Evolutionary conservation across 2,888 invertebrate species (phyloP).

Genomic region (Euplagia quadripunctaria): DNA sequence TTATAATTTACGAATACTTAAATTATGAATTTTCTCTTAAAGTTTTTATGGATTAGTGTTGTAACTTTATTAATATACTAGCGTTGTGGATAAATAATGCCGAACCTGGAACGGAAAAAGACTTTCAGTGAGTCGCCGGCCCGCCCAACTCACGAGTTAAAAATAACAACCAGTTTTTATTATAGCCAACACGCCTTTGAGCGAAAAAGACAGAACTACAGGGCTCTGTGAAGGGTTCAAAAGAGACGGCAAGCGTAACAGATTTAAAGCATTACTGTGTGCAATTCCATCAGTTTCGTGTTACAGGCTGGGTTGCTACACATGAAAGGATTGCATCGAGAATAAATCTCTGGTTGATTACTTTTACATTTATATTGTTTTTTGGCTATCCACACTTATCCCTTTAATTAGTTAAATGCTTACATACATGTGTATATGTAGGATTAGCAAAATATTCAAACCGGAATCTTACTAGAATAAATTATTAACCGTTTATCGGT

Average conservation of each 20-base stretch:
- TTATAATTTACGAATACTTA: not conserved
- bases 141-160: conserved; percentile 83
- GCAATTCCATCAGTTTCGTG: conserved; percentile 77
- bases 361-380: not conserved
- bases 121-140: conserved; percentile 76
- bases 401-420: too few species aligned
- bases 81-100: conserved; percentile 57
- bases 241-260: conserved; percentile 79
- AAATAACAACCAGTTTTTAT: conserved; percentile 87
- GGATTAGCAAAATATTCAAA: not conserved
- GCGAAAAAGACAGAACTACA: conserved; percentile 79
- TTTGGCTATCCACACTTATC: not conserved
- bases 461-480: not conserved
- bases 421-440: not conserved
- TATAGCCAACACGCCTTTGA: conserved; percentile 77
- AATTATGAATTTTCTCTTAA: not conserved
- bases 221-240: conserved; percentile 70
- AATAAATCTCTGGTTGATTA: not conserved
- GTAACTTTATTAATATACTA: not conserved
- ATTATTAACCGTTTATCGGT: not conserved
- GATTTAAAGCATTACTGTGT: conserved; percentile 79
- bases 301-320: conserved; percentile 55
- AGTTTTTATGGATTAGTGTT: not conserved
- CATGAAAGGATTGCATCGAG: conserved; percentile 24
- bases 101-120: conserved; percentile 80